Conservation (phyloP, 2,113 vertebrate genomes). For the Nothobranchius kuhntae region DNA sequence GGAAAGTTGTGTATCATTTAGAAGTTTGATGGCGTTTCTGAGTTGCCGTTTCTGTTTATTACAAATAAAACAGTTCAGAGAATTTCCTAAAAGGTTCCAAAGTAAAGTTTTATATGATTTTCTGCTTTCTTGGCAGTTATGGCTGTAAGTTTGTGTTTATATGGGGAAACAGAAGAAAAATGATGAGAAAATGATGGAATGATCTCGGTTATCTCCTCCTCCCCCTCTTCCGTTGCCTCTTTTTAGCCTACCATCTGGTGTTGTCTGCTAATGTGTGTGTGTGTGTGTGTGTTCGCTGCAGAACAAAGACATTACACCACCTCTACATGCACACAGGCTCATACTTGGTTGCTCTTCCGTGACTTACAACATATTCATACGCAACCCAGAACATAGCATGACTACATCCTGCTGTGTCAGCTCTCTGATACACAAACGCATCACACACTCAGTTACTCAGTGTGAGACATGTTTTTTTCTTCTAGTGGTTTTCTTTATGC, state of each 20-base stretch:
- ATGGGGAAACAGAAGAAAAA: slow-evolving; percentile 53
- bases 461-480: slow-evolving; percentile 17
- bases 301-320: slow-evolving; percentile 70
- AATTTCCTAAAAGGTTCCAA: background rate
- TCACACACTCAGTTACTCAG: slow-evolving; percentile 1
- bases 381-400: slow-evolving; percentile 24
- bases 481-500: slow-evolving; percentile 31
- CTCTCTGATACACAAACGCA: slow-evolving; percentile 10
- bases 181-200: slow-evolving; percentile 72
- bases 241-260: slow-evolving; percentile 77
- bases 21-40: no score
- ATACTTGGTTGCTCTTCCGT: slow-evolving; percentile 25
- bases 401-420: slow-evolving; percentile 44
- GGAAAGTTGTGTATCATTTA: no score
- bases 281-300: slow-evolving; percentile 39
- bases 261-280: slow-evolving; percentile 66
- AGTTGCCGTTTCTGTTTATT: background rate
- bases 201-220: slow-evolving; percentile 62
- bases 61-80: background rate
- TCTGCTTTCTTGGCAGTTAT: slow-evolving; percentile 4
- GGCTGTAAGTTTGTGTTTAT: slow-evolving; percentile 47
- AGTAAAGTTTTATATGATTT: background rate
- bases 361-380: slow-evolving; percentile 33
- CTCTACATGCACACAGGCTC: slow-evolving; percentile 25
- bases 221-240: slow-evolving; percentile 67